Evolutionary conservation across 1,140 invertebrate species (phyloP), one percentile per base, ranked within the genome.

Genomic region (Euglossa dilemma): DNA sequence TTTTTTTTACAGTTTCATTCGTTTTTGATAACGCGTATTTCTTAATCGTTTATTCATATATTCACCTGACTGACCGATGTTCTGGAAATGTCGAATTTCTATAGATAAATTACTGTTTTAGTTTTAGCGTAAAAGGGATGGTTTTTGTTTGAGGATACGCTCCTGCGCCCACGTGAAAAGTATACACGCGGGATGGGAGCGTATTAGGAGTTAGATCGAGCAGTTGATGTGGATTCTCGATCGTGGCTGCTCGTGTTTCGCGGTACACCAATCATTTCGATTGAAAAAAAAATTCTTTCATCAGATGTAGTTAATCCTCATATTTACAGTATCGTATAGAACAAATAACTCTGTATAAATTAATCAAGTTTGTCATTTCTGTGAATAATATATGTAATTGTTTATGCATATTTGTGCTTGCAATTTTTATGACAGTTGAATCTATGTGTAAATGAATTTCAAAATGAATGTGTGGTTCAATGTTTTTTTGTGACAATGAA

Each of bases 121-220:
- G 28, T 23, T 59, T 20, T 25, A 20, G 9, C 0, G n/a, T 14
- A 20, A 18, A 45, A 47, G 56, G 56, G 56, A 54, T 36, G 28
- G 23, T 63, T 76, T 56, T 57, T 52, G 6, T 54, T 5, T 12
- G 11, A 78, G n/a, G 43, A 64, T 83, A 70, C 73, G 56, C 25
- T n/a, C 74, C 63, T 76, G 52, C 18, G 50, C 3, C 52, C 80
- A 82, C 72, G 72, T 76, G 72, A 82, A 75, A 82, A 50, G 23
- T 66, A 8, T 54, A 64, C 80, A 50, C 77, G 66, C 77, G 77
- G 8, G 36, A 70, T 50, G 25, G 70, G 47, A 80, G 28, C 52
- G 25, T 45, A 67, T 80, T 54, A 71, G 28, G 5, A 73, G 70
- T 47, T 63, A 50, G 25, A 25, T 64, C 47, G 50, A 23, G n/a